phyloP scores from a whole-genome alignment of 2,888 invertebrate species.

The Axea sp. region DNA sequence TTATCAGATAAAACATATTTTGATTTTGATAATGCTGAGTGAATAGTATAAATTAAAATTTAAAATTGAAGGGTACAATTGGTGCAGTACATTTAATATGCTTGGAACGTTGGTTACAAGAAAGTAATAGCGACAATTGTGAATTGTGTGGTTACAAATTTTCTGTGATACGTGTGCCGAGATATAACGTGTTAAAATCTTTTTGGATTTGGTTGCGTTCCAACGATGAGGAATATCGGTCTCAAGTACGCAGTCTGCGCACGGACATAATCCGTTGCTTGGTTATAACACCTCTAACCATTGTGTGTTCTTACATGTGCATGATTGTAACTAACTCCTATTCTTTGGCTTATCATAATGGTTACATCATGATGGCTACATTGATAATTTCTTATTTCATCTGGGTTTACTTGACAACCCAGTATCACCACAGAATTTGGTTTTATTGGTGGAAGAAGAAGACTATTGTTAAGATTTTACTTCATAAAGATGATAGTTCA shows the following conservation, averaged over 20 bases:
- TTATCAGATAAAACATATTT: too few relatives aligned
- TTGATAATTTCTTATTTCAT: constrained; percentile 81
- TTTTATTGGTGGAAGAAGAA: constrained; percentile 82
- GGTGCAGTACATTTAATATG: constrained; percentile 87
- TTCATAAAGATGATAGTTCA: constrained; percentile 63
- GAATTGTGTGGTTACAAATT: constrained; percentile 87
- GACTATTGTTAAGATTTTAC: constrained; percentile 79
- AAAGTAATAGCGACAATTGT: constrained; percentile 85
- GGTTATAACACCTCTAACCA: constrained; percentile 82
- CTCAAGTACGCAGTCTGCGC: constrained; percentile 75
- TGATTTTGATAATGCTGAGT: too few relatives aligned
- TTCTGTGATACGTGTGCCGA: constrained; percentile 83
- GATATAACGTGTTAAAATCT: constrained; percentile 82
- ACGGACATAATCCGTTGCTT: constrained; percentile 82
- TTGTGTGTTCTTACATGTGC: constrained; percentile 80
- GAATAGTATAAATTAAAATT: neutral
- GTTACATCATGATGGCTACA: constrained; percentile 80
- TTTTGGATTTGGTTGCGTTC: constrained; percentile 82
- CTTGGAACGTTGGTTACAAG: constrained; percentile 88
- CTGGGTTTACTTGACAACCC: constrained; percentile 80
- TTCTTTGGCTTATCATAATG: constrained; percentile 79
- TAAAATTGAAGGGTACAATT: constrained; percentile 82
- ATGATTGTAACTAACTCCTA: constrained; percentile 81
- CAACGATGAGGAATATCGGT: constrained; percentile 69
- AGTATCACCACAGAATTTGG: constrained; percentile 81